Evolutionary conservation across 2,797 vertebrate species (phyloP), one percentile per base, ranked within the genome.

Genomic region (Acomys russatus): DNA sequence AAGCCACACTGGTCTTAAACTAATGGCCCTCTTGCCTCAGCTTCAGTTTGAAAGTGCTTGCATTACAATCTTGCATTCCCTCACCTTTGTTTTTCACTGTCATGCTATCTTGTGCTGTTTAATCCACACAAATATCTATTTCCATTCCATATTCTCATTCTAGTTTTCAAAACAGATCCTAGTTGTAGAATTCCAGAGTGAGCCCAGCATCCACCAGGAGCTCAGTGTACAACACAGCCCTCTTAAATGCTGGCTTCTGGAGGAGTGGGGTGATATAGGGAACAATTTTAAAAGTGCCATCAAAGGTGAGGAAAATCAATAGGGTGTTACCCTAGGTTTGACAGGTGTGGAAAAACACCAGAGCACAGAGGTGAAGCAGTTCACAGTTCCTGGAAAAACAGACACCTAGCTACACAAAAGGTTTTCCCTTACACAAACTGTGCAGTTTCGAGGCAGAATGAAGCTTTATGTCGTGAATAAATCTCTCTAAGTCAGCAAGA

Each of bases 401-500:
- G 9, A 59, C 25, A 25, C 64, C 28, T 28, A 59, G 51, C 10
- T n/a, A 9, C 18, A 70, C 18, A 17, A 89, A 3, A 73, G 2
- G 18, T 15, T 9, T 49, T 33, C 44, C 44, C 54, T n/a, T 71
- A 9, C 2, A n/a, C 71, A 71, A 78, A 82, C 1, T 95, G 23
- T 35, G 35, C 6, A 12, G 61, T 94, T 86, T 9, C 51, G 20
- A 76, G 61, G 44, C 74, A 11, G 38, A 22, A 64, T 83, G 38
- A 92, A 94, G 64, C 8, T 22, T 83, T 44, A 44, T 4, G 44
- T 44, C 44, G 44, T 44, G 44, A 44, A 44, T 44, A 44, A 44
- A 44, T 44, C 10, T 96, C 71, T 71, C 35, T 86, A 77, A 96
- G 59, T 35, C n/a, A 93, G 23, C 38, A 73, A 61, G 28, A 88